These are phyloP conservation scores for Aricia artaxerxes DNA, from an alignment of 2,888 invertebrate species.

Conservation along the genomic window DNA sequence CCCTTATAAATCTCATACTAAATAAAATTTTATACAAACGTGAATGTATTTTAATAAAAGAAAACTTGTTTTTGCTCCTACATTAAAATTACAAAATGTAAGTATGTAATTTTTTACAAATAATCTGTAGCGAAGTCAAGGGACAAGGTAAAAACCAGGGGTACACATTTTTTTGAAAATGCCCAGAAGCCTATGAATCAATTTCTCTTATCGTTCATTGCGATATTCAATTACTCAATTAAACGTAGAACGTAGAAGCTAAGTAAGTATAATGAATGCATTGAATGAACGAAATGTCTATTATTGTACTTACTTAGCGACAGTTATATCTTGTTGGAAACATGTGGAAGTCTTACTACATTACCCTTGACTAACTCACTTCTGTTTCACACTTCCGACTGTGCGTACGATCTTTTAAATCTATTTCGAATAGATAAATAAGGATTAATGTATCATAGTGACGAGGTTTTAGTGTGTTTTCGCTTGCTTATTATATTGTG, in stretches of 20 bases:
- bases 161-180: too few relatives aligned
- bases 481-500: constrained; percentile 24
- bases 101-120: too few relatives aligned
- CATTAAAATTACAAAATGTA: too few relatives aligned
- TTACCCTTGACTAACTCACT: constrained; percentile 7
- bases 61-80: too few relatives aligned
- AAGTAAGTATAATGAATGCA: not conserved
- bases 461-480: not conserved
- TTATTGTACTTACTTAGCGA: constrained; percentile 8
- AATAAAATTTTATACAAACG: too few relatives aligned
- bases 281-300: not conserved
- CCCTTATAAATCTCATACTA: too few relatives aligned
- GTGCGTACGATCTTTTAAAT: constrained; percentile 20
- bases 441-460: constrained; percentile 22
- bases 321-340: constrained; percentile 21
- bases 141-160: too few relatives aligned
- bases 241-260: not conserved
- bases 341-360: constrained; percentile 24
- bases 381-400: not conserved
- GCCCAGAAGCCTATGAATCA: not conserved
- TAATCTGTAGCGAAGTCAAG: too few relatives aligned
- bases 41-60: too few relatives aligned
- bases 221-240: not conserved
- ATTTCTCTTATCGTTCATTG: not conserved
- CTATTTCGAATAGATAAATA: constrained; percentile 13